Base-by-base conservation (phyloP, 2,888 invertebrate genomes). In the Xestia ashworthii region DNA sequence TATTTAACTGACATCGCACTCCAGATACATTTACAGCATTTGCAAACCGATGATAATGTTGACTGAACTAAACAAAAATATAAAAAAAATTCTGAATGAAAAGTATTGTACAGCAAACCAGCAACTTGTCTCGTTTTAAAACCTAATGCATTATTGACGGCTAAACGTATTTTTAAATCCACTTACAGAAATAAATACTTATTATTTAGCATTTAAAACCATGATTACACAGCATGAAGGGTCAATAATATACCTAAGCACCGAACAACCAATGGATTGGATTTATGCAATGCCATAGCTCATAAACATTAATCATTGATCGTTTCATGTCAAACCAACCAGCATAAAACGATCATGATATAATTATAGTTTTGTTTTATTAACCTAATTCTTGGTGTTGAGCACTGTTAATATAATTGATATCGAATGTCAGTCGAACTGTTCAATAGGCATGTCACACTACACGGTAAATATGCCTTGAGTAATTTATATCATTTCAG, bases 371-470 rank as follows among this genome's bases (percentile, higher is more conserved):
- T 48, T 16, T 71, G 62, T 62, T 62, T 22, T 68, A 68, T 73
- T 73, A 73, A 68, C 69, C 69, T 73, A 68, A 68, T 73, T 68
- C 25, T 53, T 62, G 9, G 16, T 74, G 32, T 75, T 53, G 62
- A 74, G 22, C 16, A 62, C 60, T 44, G 41, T 44, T 62, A 19
- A 25, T 32, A 32, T 74, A 9, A 74, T 44, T n/a, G 41, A 58
- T 60, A 75, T 50, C n/a, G 9, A 32, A 62, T 64, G 44, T 53
- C 75, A 16, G 14, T 14, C 14, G 19, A 32, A 38, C 8, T 12
- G 53, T 64, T 32, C n/a, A 76, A 74, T 25, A 41, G 8, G 16
- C 16, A 58, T 9, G 14, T 55, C 22, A 38, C 41, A 74, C 16
- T 14, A 8, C 14, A 74, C 9, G 11, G 62, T 74, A 74, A 64